Conservation (phyloP, 2,113 vertebrate species). For the Megaceryle maxima region DNA sequence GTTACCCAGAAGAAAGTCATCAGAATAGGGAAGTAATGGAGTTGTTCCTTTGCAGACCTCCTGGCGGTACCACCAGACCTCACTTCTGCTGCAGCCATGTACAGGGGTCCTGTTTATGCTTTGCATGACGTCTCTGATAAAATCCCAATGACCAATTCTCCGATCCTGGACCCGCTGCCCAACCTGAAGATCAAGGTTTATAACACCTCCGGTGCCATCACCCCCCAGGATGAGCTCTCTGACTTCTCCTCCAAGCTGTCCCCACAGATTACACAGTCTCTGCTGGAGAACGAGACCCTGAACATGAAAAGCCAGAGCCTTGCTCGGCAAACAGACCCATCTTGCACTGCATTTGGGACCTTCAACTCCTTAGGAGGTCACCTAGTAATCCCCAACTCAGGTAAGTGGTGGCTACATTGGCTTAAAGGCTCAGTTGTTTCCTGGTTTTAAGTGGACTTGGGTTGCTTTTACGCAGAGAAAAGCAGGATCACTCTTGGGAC, state of each 20-base stretch:
- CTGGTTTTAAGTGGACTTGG: background rate
- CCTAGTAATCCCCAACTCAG: slow-evolving; percentile 93
- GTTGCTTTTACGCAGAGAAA: background rate
- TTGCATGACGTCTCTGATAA: slow-evolving; percentile 94
- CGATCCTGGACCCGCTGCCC: slow-evolving; percentile 91
- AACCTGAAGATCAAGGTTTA: slow-evolving; percentile 97
- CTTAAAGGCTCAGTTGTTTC: background rate
- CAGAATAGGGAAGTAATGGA: background rate
- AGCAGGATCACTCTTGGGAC: background rate
- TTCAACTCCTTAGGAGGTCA: slow-evolving; percentile 96
- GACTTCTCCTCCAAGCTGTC: slow-evolving; percentile 91
- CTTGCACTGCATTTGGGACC: slow-evolving; percentile 88
- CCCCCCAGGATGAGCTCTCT: slow-evolving; percentile 89
- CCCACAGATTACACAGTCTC: slow-evolving; percentile 89
- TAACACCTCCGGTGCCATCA: slow-evolving; percentile 88
- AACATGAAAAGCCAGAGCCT: slow-evolving; percentile 88
- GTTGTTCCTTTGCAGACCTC: slow-evolving; percentile 79
- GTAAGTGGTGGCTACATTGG: slow-evolving; percentile 63
- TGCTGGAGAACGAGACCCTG: slow-evolving; percentile 89
- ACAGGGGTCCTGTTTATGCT: slow-evolving; percentile 92
- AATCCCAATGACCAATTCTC: slow-evolving; percentile 97
- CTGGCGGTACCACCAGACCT: slow-evolving; percentile 92
- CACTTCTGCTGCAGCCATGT: slow-evolving; percentile 95
- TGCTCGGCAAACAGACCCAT: slow-evolving; percentile 88
- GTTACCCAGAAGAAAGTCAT: background rate